Evolutionary conservation across 1,140 invertebrate genomes (phyloP).

Genomic region (Cydia amplana): DNA sequence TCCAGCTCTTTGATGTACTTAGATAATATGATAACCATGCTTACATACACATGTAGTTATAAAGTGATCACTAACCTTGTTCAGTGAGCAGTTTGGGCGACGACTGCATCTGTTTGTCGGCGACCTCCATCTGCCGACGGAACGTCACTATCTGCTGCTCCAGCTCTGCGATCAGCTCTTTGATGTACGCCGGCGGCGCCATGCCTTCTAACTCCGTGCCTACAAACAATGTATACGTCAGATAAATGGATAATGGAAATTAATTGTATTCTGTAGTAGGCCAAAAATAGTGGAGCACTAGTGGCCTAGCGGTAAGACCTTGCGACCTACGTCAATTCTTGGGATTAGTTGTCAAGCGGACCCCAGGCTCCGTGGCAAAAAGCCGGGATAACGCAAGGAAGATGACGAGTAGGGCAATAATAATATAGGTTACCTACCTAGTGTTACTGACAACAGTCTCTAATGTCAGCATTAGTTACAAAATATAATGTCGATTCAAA

Average conservation of each 20-base stretch:
- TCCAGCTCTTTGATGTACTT: constrained; percentile 65
- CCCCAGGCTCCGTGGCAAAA: too few species aligned
- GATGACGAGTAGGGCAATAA: too few species aligned
- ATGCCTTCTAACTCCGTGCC: constrained; percentile 74
- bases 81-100: constrained; percentile 70
- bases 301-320: too few species aligned
- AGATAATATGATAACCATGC: not conserved
- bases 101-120: constrained; percentile 73
- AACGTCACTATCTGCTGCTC: constrained; percentile 70
- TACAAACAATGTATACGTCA: constrained; percentile 39
- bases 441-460: too few species aligned
- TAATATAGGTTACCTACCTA: too few species aligned
- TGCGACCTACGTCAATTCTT: too few species aligned
- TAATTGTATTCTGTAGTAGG: too few species aligned
- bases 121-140: constrained; percentile 71
- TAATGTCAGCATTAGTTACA: too few species aligned
- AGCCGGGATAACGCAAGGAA: too few species aligned
- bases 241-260: not conserved
- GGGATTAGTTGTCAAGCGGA: too few species aligned
- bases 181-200: constrained; percentile 83
- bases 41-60: not conserved
- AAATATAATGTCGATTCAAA: too few species aligned
- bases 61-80: constrained; percentile 59
- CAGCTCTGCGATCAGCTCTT: constrained; percentile 82
- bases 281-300: too few species aligned